Conservation (phyloP, 2,113 vertebrate species). For the Otus sunia region DNA sequence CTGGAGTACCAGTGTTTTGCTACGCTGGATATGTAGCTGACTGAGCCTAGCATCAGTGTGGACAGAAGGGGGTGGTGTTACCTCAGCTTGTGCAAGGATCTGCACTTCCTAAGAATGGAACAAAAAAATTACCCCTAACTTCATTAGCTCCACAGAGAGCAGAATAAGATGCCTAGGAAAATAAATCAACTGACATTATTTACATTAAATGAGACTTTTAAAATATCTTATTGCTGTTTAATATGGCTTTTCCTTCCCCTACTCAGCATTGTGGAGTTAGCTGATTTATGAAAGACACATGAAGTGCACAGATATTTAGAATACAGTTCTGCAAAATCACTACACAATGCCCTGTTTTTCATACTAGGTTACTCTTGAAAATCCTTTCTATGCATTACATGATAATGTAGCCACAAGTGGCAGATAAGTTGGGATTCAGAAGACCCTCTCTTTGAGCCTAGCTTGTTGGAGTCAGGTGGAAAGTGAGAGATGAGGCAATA, state of each 20-base stretch:
- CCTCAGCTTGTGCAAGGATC: conserved; percentile 53
- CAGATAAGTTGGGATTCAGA: background rate
- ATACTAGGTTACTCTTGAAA: background rate
- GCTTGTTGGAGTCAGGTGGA: background rate
- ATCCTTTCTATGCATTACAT: background rate
- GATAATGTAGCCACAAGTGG: background rate
- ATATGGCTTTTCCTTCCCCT: background rate
- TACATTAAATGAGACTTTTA: background rate
- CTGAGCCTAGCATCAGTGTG: conserved; percentile 9
- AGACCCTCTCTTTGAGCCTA: background rate
- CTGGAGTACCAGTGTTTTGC: background rate
- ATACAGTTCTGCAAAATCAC: background rate
- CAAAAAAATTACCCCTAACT: background rate
- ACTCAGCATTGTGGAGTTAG: background rate
- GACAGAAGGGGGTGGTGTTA: conserved; percentile 82
- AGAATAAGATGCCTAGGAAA: background rate
- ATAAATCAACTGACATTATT: background rate
- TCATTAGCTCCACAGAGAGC: background rate
- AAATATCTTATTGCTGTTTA: background rate
- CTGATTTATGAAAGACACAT: background rate
- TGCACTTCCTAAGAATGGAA: background rate
- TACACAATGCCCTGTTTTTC: background rate
- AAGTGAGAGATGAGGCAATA: background rate
- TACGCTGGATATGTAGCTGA: background rate
- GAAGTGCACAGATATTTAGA: background rate